Evolutionary conservation across 2,797 vertebrate species (phyloP), one percentile per base, ranked within the genome.

Genomic region (Liasis olivaceus): DNA sequence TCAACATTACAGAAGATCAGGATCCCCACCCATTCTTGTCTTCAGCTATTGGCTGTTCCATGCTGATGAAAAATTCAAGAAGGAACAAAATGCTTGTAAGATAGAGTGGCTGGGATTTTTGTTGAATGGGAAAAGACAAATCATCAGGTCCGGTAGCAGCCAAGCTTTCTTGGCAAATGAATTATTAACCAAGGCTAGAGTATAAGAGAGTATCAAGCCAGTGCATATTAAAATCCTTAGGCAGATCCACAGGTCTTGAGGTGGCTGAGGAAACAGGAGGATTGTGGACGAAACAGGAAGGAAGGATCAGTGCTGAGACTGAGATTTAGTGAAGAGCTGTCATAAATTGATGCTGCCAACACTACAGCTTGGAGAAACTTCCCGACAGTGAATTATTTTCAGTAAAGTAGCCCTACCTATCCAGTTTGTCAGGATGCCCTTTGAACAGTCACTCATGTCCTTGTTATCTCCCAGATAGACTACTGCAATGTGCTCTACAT

Each of bases 1-100:
- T 96, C 94, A 95, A 77, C 94, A 87, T 94, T 58, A 13, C 85
- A 85, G 89, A 93, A 96, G 93, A 97, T 93, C 91, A 94, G 88
- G 92, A 95, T 59, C 90, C 94, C 93, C 90, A 95, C 93, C 87
- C 90, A 94, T 92, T 91, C 85, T 94, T 91, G 91, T 91, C 85
- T 89, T 42, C 59, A 28, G 91, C 81, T 89, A 94, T 13, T 72
- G 93, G 63, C 92, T 94, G 93, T 15, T 87, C 93, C 91, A 92
- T 51, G 20, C 5, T 0, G 0, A 62, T 90, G 13, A 1, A 77
- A 85, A 58, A 59, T 47, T 12, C 20, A 77, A 31, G 47, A 51
- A 87, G 26, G 14, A 92, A 36, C 72, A 85, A 66, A 92, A 94
- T 4, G 6, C 54, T 28, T 92, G 28, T 93, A 84, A 51, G 62